Conservation (phyloP, 2,888 invertebrate species). For the Volucella inflata region DNA sequence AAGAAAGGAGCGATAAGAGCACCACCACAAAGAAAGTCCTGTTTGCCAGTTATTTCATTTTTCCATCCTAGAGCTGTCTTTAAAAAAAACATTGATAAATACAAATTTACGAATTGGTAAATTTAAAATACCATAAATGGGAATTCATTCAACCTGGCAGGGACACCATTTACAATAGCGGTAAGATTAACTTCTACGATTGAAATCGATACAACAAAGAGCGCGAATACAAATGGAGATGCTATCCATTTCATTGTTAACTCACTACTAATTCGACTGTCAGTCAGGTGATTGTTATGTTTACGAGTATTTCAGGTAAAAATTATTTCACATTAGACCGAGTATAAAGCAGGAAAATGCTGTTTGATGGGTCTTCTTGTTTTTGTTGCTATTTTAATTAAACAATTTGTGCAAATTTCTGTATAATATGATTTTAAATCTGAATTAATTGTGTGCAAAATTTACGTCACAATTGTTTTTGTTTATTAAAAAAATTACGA, state of each 20-base stretch:
- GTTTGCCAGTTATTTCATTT: not conserved
- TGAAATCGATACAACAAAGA: not conserved
- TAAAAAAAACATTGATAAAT: not conserved
- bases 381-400: too few species aligned
- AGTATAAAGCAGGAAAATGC: too few species aligned
- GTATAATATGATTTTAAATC: too few species aligned
- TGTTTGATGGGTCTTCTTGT: too few species aligned
- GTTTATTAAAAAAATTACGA: too few species aligned
- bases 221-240: not conserved
- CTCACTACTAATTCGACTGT: not conserved
- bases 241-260: constrained; percentile 4
- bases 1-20: not conserved
- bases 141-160: not conserved
- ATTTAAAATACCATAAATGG: constrained; percentile 15
- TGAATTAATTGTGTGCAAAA: too few species aligned
- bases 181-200: not conserved
- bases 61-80: constrained; percentile 24
- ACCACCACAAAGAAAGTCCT: constrained; percentile 13
- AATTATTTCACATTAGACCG: too few species aligned
- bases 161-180: constrained; percentile 12
- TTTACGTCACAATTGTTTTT: too few species aligned
- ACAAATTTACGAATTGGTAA: not conserved
- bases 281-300: not conserved
- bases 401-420: too few species aligned
- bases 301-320: too few species aligned